Base-by-base conservation (phyloP, 1,140 invertebrate species). In the Cotesia chilonis region DNA sequence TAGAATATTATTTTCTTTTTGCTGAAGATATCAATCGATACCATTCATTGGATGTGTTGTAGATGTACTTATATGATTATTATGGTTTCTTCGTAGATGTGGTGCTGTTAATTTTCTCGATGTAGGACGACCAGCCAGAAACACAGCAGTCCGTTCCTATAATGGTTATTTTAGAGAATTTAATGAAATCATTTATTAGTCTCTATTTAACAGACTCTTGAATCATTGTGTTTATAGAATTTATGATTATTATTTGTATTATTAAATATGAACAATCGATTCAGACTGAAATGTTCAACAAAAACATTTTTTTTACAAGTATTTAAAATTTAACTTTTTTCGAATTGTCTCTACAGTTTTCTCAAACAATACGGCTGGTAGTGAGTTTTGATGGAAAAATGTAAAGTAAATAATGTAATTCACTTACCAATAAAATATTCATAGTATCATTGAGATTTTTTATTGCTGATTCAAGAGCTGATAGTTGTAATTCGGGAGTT, bases 81-180 rank as follows among this genome's bases (percentile, higher is more conserved):
- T 87, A 77, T 88, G 85, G 59, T 88, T 86, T 38, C 60, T 88
- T 77, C 37, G 75, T 76, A 70, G 78, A 76, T 81, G 80, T 4
- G 64, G 76, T 20, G 84, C 84, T 3, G 82, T 63, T 1, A 86
- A 81, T 76, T 90, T 90, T 71, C 87, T 85, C 7, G 85, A 82
- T 64, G 87, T 86, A 55, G 89, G 88, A 66, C 89, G 89, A 68
- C 89, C 89, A 28, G 89, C 90, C 20, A 91, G 74, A 72, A 90
- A 88, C 69, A 87, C 83, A 2, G 90, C 89, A 7, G 90, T 74
- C 68, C 88, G 87, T 76, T 90, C 89, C 90, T 90, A 6, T 67
- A 10, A 67, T 68, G 14, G 52, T 59, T 10, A 38, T 59, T 9
- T 61, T 54, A 51, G 1, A 51, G 55, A 28, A 65, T 54, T 28